Base-by-base conservation (phyloP, 2,888 invertebrate species). In the Drosophila mimetica region DNA sequence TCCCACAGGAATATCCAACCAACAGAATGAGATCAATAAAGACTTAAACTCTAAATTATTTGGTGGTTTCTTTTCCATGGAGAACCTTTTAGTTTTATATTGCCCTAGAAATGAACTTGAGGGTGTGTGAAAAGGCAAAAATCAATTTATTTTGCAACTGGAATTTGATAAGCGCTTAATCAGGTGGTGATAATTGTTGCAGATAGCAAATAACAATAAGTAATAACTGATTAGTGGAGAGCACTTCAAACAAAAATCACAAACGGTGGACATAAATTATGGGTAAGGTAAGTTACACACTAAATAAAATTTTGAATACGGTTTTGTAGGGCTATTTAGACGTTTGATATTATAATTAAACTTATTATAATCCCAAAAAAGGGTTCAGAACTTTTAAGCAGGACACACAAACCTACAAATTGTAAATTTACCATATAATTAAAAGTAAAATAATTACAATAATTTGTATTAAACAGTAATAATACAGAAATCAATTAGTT, bases 101-200 rank as follows among this genome's bases (percentile, higher is more conserved):
- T 75, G 58, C 34, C 54, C 36, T 59, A 75, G 18, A 64, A 64
- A 53, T 57, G 14, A 30, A 64, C 54, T 64, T 75, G 11, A 54
- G 9, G 57, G 53, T 16, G 22, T 2, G 25, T 18, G 13, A 22
- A n/a, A 41, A 16, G 9, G 16, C 8, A 16, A 28, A 44, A 16
- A 28, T 37, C 52, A 60, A 20, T 54, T 37, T 14, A 34, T 8
- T 48, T 16, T 34, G 16, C n/a, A 44, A 65, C 4, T n/a, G 4
- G 14, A 41, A 51, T 2, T 20, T 48, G 55, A 59, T 71, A 55
- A 44, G 14, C 11, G 4, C 30, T 11, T 55, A 28, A 58, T 58
- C 59, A 28, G 8, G 3, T 1, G 5, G 8, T 18, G 48, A 48
- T 48, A 41, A 25, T 20, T 4, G 11, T 16, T 36, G 13, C 8